phyloP scores from a whole-genome alignment of 2,113 vertebrate species.

The Pycnonotus jocosus region DNA sequence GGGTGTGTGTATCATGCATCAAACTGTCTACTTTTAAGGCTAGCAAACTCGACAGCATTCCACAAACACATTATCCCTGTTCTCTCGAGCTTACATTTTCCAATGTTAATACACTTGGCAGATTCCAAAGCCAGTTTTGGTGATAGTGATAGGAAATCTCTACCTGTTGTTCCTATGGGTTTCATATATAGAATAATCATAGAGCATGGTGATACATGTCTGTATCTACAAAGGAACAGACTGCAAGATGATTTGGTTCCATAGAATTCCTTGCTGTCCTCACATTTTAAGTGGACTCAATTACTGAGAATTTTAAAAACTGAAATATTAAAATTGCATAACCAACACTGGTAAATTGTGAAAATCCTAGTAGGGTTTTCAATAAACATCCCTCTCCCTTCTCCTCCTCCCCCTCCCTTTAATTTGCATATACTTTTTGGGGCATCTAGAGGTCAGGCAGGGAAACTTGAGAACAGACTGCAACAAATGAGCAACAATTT shows the following conservation, averaged over 20 bases:
- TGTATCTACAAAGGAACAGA: background rate
- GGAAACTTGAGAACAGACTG: constrained; percentile 35
- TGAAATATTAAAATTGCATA: background rate
- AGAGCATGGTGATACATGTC: background rate
- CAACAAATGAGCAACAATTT: constrained; percentile 27
- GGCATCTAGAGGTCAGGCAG: background rate
- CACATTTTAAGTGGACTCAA: background rate
- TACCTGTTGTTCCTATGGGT: background rate
- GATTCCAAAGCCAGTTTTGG: background rate
- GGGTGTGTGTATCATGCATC: background rate
- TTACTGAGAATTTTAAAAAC: background rate
- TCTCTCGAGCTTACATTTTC: background rate
- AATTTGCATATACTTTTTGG: background rate
- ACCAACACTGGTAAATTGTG: background rate
- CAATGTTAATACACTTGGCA: background rate
- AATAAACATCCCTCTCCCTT: background rate
- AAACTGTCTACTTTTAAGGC: background rate
- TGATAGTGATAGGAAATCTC: background rate
- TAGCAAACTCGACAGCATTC: background rate
- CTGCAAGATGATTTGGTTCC: background rate
- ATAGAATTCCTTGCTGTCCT: background rate
- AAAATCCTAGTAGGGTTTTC: background rate
- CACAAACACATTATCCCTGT: background rate
- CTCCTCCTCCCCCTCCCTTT: background rate
- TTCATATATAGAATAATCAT: background rate